Evolutionary conservation across 2,113 vertebrate species (phyloP), one percentile per base, ranked within the genome.

Genomic region (Xiphias gladius): DNA sequence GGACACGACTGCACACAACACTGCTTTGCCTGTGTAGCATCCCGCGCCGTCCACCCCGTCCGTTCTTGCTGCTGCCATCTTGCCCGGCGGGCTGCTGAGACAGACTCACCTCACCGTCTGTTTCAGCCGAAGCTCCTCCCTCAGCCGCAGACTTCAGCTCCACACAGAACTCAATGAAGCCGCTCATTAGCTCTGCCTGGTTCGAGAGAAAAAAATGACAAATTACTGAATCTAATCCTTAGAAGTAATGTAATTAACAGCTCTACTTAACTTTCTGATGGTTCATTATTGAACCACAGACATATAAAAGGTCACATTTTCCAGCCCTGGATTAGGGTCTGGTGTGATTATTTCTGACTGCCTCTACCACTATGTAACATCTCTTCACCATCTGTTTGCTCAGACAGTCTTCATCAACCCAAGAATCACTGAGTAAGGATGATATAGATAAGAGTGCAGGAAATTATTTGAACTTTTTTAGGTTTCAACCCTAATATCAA

Each of bases 111-210:
- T 93, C 90, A 0, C 90, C 41, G 0, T 93, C 83, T 0, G 5
- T 59, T 52, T 48, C 94, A 10, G 75, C 91, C 2, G 76, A 89
- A 0, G 86, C 64, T 43, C 93, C 96, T 0, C 78, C 90, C 59
- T 92, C 92, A 7, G 91, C 84, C 0, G 93, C 80, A 22, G 93
- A 91, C 79, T 87, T 95, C 80, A 97, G 94, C 92, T 98, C 97
- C 52, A 98, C 96, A 50, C 97, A 97, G 91, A 97, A 97, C 90
- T 98, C 97, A 1, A 98, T 98, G 80, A 98, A 95, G 55, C 96
- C 93, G 7, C 95, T 98, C 97, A 98, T 98, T 35, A 98, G 93
- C 88, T 98, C 97, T 0, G 97, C 97, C 97, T 98, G 86, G 4
- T 7, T 24, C 24, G 16, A 70, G 11, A 28, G 8, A 5, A 37